Percentiles rank a stretch among this genome's conserved stretches.
phyloP scores from a whole-genome alignment of 2,113 vertebrate species.

The Aegotheles bennettii region DNA sequence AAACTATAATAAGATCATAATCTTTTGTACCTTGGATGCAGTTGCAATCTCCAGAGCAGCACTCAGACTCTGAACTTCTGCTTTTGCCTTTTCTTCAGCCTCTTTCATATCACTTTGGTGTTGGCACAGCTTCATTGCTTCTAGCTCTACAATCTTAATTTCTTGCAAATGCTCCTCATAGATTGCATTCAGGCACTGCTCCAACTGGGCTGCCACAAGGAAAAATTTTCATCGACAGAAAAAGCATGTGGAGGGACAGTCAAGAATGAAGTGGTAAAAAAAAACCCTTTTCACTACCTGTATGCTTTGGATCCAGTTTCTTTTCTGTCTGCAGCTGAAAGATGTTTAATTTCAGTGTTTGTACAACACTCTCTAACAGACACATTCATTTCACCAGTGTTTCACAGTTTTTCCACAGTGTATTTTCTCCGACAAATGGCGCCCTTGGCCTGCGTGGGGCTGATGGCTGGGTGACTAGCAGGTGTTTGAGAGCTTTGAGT shows the following conservation, averaged over 20 bases:
- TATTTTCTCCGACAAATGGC: slow-evolving; percentile 13
- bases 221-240: neutral
- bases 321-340: slow-evolving; percentile 69
- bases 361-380: slow-evolving; percentile 71
- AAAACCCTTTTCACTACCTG: neutral
- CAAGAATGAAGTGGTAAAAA: neutral
- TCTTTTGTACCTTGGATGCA: slow-evolving; percentile 60
- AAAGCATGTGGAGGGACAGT: neutral
- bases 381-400: slow-evolving; percentile 65
- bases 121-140: slow-evolving; percentile 64
- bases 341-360: slow-evolving; percentile 71
- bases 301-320: slow-evolving; percentile 63
- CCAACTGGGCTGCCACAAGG: slow-evolving; percentile 54
- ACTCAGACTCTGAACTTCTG: slow-evolving; percentile 54
- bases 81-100: slow-evolving; percentile 65
- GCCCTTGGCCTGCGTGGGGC: slow-evolving; percentile 33
- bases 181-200: slow-evolving; percentile 49
- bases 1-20: neutral
- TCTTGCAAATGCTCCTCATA: slow-evolving; percentile 70
- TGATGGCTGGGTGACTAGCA: neutral
- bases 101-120: slow-evolving; percentile 52
- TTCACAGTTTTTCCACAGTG: slow-evolving; percentile 65
- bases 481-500: neutral
- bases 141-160: slow-evolving; percentile 48
- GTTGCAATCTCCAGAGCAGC: slow-evolving; percentile 66